phyloP scores from a whole-genome alignment of 2,113 vertebrate species.

The Atrichornis clamosus region DNA sequence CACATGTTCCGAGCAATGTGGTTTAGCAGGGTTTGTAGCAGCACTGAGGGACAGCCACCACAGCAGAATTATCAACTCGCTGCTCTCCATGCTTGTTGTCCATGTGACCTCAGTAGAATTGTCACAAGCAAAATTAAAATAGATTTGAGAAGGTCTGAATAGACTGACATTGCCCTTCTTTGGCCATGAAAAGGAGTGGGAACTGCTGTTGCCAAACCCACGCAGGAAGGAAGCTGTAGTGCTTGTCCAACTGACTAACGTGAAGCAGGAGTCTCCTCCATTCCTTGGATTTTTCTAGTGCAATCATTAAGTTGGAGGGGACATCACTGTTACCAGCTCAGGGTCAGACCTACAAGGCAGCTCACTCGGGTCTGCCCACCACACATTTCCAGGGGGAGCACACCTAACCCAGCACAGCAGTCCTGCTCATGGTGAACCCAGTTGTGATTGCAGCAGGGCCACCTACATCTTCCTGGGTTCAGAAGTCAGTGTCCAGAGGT shows the following conservation, averaged over 20 bases:
- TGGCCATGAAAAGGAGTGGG: neutral
- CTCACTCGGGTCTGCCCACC: neutral
- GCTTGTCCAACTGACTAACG: accelerated
- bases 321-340: neutral
- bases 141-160: neutral
- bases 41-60: neutral
- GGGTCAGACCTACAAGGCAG: neutral
- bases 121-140: neutral
- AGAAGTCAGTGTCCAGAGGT: neutral
- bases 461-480: neutral
- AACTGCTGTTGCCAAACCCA: neutral
- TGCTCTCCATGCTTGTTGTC: neutral
- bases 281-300: neutral
- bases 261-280: neutral
- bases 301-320: neutral
- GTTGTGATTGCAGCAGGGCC: neutral
- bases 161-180: neutral
- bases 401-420: neutral
- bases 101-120: neutral
- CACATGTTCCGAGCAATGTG: neutral
- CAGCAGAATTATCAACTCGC: neutral
- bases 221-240: neutral
- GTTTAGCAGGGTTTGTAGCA: neutral
- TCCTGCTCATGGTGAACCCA: neutral
- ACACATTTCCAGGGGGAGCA: neutral